phyloP scores from a whole-genome alignment of 2,888 invertebrate species.

The Agrilus biguttatus region DNA sequence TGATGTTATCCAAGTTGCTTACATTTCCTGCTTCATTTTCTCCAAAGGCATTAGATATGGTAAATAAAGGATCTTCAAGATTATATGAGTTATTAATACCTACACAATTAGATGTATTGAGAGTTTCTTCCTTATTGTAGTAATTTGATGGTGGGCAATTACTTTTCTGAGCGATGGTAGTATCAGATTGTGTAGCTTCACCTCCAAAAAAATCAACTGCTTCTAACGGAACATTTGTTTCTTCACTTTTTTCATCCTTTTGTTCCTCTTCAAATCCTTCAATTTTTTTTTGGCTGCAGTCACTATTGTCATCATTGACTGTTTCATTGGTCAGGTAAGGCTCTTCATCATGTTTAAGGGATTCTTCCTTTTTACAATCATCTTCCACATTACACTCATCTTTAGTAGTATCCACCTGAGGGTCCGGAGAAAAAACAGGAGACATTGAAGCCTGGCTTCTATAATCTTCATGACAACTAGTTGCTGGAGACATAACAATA shows the following conservation, averaged over 20 bases:
- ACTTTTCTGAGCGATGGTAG: no score
- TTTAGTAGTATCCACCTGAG: constrained; percentile 19
- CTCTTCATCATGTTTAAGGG: constrained; percentile 2
- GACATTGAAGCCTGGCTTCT: no score
- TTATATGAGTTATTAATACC: no score
- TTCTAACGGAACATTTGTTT: constrained; percentile 4
- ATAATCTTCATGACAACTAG: no score
- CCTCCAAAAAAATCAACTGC: no score
- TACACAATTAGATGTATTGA: no score
- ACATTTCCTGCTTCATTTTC: constrained; percentile 30
- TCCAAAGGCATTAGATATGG: no score
- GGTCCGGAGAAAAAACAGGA: background rate
- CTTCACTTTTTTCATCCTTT: constrained; percentile 5
- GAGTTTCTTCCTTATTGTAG: no score
- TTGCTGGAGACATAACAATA: no score
- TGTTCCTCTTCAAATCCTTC: constrained; percentile 1
- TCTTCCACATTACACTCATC: constrained; percentile 26
- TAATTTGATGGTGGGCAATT: no score
- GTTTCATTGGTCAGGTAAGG: background rate
- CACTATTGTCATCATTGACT: background rate
- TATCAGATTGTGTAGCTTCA: no score
- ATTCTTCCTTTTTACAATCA: background rate
- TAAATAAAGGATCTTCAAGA: no score
- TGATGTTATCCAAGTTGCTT: constrained; percentile 37
- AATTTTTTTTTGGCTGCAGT: background rate